Evolutionary conservation across 2,888 invertebrate species (phyloP), one percentile per base, ranked within the genome.

Genomic region (Myopa tessellatipennis): DNA sequence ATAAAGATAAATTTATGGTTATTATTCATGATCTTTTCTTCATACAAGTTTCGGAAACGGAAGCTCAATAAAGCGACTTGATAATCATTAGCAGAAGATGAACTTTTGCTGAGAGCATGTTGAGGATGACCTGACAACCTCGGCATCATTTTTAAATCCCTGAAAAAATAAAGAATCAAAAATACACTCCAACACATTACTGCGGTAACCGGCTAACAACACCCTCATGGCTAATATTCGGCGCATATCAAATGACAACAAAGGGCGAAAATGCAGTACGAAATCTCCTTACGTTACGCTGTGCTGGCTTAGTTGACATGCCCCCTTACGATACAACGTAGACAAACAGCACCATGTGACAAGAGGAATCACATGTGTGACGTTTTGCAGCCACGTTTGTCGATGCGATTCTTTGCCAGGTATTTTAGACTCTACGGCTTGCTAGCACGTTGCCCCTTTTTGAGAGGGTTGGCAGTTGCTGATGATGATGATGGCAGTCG

Each of bases 201-300:
- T 58, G 76, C 70, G 78, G 76, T 60, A 79, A 74, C 76, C 78
- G 71, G 77, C 78, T 84, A 84, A 85, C 85, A 84, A 83, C 85
- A 85, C 85, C 85, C 85, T 85, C 69, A 83, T 83, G 85, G 84
- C 83, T 84, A 85, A 85, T 85, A 84, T 81, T 81, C 55, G 63
- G 58, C 52, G 76, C 80, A 80, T 78, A 78, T 77, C 79, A 80
- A 80, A 79, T 76, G 73, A 76, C 72, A 77, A 71, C 18, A 67
- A 74, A 69, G 68, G 77, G 72, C 78, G 79, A 71, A 45, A 68
- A 73, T 26, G 50, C 69, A 74, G 18, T 65, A 50, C n/a, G 45
- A 63, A 50, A 61, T 74, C 14, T 4, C 69, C 6, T 14, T 45
- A 68, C 34, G 70, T 36, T 38, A 65, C 63, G 63, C 55, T 77